A percentile compares a stretch with the other conserved stretches of the same genome.
These are phyloP conservation scores for Vulpes lagopus DNA, from an alignment of 2,113 vertebrate genomes.

Conservation along the genomic window DNA sequence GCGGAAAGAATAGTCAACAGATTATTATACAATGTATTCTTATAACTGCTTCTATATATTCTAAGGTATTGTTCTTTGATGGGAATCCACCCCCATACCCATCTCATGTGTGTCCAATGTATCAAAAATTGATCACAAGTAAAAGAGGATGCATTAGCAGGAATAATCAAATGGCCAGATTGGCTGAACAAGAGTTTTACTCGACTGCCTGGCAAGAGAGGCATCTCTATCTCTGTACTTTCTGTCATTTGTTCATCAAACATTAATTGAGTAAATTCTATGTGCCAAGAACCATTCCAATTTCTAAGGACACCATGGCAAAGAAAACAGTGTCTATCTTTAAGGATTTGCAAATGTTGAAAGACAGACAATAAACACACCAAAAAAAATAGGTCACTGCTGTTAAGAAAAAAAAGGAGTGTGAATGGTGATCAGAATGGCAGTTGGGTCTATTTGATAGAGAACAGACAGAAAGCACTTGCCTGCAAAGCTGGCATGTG, in stretches of 20 bases:
- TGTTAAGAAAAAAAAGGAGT: not conserved
- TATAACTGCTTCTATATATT: not conserved
- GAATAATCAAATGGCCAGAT: not conserved
- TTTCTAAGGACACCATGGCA: not conserved
- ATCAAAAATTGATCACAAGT: not conserved
- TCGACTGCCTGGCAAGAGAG: not conserved
- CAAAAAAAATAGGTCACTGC: not conserved
- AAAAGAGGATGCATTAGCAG: not conserved
- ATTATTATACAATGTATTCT: not conserved
- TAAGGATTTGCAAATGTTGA: not conserved
- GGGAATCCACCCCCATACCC: not conserved
- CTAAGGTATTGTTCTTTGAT: not conserved
- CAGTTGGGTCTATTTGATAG: not conserved
- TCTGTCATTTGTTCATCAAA: not conserved
- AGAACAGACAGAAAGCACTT: not conserved
- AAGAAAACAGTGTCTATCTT: not conserved
- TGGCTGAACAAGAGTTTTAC: not conserved
- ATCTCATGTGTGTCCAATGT: not conserved
- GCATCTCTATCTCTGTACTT: not conserved
- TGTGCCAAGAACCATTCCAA: not conserved
- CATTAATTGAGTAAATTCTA: slow-evolving; percentile 26
- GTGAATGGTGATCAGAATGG: not conserved
- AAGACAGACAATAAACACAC: not conserved
- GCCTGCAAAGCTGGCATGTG: not conserved
- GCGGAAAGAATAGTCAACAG: not conserved